Evolutionary conservation across 1,140 invertebrate species (phyloP).

Genomic region (Glomeris maerens): DNA sequence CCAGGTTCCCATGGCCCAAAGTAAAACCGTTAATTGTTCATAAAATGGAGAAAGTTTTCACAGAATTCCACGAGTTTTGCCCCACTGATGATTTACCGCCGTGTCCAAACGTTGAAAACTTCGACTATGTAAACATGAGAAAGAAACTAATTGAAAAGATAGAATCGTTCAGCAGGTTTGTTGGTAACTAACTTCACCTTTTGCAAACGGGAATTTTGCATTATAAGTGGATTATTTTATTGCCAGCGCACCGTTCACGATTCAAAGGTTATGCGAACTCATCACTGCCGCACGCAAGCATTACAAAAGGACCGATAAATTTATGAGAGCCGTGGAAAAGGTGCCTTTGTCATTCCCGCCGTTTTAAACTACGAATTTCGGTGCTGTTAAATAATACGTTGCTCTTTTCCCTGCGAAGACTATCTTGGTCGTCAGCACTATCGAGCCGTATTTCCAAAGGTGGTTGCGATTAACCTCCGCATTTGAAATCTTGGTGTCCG

Average conservation of each 20-base stretch:
- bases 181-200: background rate
- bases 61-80: constrained; percentile 65
- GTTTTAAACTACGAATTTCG: constrained; percentile 10
- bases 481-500: background rate
- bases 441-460: constrained; percentile 57
- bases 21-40: constrained; percentile 72
- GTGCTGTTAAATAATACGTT: background rate
- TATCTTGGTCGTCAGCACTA: constrained; percentile 85
- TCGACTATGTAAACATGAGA: constrained; percentile 80
- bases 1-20: constrained; percentile 67
- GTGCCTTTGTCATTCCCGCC: constrained; percentile 13
- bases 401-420: constrained; percentile 36
- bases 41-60: constrained; percentile 71
- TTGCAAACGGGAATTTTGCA: background rate
- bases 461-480: background rate
- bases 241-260: constrained; percentile 87
- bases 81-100: constrained; percentile 56
- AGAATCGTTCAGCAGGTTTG: constrained; percentile 45
- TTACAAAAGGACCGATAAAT: constrained; percentile 90
- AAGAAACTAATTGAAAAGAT: constrained; percentile 64
- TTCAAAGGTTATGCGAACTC: constrained; percentile 88
- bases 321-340: constrained; percentile 84
- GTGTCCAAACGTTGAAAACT: constrained; percentile 77
- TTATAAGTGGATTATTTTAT: constrained; percentile 10
- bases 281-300: constrained; percentile 79